Base-by-base conservation (phyloP, 2,888 invertebrate species). In the Graphium colonna region DNA sequence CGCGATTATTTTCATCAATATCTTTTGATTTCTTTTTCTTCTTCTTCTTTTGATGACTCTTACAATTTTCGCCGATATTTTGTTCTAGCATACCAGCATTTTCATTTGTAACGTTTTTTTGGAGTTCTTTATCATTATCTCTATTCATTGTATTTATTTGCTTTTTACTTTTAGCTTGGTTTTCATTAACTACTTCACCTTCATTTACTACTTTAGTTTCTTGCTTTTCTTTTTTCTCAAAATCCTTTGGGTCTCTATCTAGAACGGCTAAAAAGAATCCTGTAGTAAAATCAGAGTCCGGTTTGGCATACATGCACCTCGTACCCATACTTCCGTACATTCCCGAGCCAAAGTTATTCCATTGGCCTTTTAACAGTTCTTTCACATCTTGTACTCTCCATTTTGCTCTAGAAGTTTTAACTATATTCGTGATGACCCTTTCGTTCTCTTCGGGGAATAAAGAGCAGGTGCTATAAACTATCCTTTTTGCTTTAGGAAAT, bases 401-500 rank as follows among this genome's bases (percentile, higher is more conserved):
- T 44, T 91, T 83, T 0, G 90, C 69, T 66, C 87, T 61, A 59
- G 86, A 81, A 64, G 91, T 86, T 56, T 90, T 86, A 8, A 95
- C 83, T 3, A 94, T 93, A 69, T 95, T 94, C 10, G 93, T 91
- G 0, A 97, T 92, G 0, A 99, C 98, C 63, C 93, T 90, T 81
- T 99, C 99, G 75, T 99, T 99, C 87, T 98, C 98, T 81, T 96
- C 94, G 0, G 93, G 92, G 74, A 95, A 92, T 8, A 97, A 69
- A 0, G 99, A 99, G 73, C 99, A 99, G 0, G 99, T 99, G 36
- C 98, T 99, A 79, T 99, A 99, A 1, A 98, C 95, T 12, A 99
- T 93, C 52, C 94, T 91, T 71, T 96, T 95, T 0, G 94, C 96
- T 54, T 92, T 92, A 0, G 98, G 96, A 77, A 98, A 98, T 0